Evolutionary conservation across 2,113 vertebrate genomes (phyloP).

Genomic region (Echinops telfairi): DNA sequence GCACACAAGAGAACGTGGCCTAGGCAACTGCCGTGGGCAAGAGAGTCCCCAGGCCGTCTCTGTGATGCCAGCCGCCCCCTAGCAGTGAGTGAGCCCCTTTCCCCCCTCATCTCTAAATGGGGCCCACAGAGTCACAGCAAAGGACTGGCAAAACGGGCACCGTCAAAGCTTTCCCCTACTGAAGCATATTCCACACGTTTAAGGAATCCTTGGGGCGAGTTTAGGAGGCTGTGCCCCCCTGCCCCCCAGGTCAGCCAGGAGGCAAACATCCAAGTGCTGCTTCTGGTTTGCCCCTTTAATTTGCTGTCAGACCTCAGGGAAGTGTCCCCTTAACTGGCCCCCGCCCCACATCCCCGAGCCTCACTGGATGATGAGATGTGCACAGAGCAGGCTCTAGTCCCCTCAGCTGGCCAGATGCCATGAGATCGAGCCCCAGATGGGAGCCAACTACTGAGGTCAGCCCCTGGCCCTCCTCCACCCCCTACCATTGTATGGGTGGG

Average conservation of each 20-base stretch:
- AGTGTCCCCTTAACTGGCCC: background rate
- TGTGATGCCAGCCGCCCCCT: background rate
- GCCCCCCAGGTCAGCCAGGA: background rate
- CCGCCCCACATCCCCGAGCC: background rate
- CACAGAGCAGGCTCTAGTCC: background rate
- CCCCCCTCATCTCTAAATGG: background rate
- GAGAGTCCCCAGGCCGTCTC: background rate
- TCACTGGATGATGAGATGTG: background rate
- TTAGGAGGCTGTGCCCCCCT: too few species aligned
- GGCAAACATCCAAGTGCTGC: background rate
- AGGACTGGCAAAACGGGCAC: background rate
- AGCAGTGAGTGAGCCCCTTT: background rate
- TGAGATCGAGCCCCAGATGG: background rate
- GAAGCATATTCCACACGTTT: background rate
- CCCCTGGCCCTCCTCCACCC: background rate
- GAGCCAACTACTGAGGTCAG: background rate
- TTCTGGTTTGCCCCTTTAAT: background rate
- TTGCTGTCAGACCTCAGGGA: background rate
- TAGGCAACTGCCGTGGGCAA: background rate
- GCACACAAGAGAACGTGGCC: background rate
- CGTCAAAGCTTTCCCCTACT: rapidly evolving
- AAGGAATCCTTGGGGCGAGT: background rate
- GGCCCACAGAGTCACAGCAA: background rate
- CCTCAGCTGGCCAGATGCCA: background rate
- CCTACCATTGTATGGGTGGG: background rate